Evolutionary conservation across 2,888 invertebrate species (phyloP).

Genomic region (Drosophila robusta): DNA sequence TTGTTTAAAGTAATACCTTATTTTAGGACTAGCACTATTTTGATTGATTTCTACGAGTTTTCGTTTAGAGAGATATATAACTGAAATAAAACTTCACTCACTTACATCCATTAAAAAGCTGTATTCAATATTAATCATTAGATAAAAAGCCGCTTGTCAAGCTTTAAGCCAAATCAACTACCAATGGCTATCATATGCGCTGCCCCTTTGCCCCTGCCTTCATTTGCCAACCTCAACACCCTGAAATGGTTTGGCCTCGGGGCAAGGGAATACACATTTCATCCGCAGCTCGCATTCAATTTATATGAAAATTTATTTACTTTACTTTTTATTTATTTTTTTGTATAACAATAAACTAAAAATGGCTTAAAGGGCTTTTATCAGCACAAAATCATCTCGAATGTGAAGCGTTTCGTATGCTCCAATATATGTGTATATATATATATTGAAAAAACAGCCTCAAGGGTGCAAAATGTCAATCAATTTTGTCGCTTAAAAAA

Average conservation of each 20-base stretch:
- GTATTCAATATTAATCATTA: not conserved
- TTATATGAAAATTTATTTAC: conserved; percentile 63
- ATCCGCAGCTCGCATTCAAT: conserved; percentile 53
- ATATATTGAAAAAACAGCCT: conserved; percentile 70
- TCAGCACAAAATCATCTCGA: conserved; percentile 64
- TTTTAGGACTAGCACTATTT: no score
- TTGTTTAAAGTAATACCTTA: no score
- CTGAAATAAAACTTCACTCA: no score
- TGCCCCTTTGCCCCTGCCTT: not conserved
- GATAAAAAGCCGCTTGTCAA: conserved; percentile 10
- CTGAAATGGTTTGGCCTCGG: conserved; percentile 31
- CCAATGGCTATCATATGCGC: conserved; percentile 7
- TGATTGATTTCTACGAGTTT: no score
- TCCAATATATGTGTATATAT: conserved; percentile 1
- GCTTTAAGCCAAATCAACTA: conserved; percentile 29
- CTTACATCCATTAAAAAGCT: no score
- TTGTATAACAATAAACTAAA: conserved; percentile 65
- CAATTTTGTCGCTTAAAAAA: conserved; percentile 75
- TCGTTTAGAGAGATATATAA: no score
- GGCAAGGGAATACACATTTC: conserved; percentile 43
- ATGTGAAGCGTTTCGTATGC: conserved; percentile 12
- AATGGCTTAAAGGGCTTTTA: conserved; percentile 72
- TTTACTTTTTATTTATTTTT: conserved; percentile 16
- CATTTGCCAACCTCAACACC: conserved; percentile 21
- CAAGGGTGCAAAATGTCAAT: conserved; percentile 75